Percentiles rank a stretch among this genome's conserved stretches.
Conservation (phyloP, 2,888 invertebrate genomes). For the Stenodema calcarata region DNA sequence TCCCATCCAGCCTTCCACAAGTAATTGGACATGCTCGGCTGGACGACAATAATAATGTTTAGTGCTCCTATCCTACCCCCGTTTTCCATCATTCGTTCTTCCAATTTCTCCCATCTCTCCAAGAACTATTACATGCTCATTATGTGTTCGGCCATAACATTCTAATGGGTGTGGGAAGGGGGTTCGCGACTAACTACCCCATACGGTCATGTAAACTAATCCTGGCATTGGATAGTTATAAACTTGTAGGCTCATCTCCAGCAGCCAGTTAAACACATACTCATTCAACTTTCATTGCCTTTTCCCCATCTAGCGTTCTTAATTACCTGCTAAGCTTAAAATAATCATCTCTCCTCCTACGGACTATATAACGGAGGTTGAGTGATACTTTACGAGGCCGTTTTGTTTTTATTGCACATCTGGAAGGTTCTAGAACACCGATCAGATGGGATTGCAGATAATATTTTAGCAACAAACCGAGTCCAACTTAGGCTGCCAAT, state of each 20-base stretch:
- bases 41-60: conserved; percentile 57
- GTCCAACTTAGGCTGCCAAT: too few relatives aligned
- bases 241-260: not conserved
- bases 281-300: not conserved
- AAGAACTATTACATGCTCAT: not conserved
- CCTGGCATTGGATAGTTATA: not conserved
- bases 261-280: not conserved
- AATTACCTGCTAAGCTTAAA: too few relatives aligned
- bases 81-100: conserved; percentile 48
- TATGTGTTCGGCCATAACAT: not conserved
- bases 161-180: not conserved
- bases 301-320: not conserved
- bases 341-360: too few relatives aligned
- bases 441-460: too few relatives aligned
- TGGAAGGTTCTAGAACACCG: too few relatives aligned
- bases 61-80: conserved; percentile 41
- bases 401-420: too few relatives aligned
- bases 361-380: too few relatives aligned
- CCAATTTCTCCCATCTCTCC: conserved; percentile 11
- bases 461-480: too few relatives aligned
- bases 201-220: not conserved
- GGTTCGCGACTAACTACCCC: not conserved
- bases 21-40: conserved; percentile 57
- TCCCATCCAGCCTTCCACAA: conserved; percentile 31
- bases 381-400: too few relatives aligned